A percentile compares a stretch with the other conserved stretches of the same genome.
phyloP scores from a whole-genome alignment of 2,113 vertebrate species.

The Bungarus multicinctus region DNA sequence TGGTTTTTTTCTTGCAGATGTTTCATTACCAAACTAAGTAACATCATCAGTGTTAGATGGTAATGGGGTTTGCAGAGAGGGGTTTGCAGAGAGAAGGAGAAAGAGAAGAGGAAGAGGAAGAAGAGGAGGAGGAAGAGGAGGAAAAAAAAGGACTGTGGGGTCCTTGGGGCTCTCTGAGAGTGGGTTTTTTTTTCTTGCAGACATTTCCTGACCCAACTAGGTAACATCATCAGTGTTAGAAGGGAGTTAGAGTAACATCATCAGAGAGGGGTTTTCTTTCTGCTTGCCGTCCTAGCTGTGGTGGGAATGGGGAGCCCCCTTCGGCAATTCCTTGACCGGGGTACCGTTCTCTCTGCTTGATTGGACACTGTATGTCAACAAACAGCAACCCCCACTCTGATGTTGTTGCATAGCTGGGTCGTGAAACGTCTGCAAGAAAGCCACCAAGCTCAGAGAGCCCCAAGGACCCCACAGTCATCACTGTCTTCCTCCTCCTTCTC shows the following conservation, averaged over 20 bases:
- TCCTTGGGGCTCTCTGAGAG: too few relatives aligned
- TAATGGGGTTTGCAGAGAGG: too few relatives aligned
- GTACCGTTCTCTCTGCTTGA: too few relatives aligned
- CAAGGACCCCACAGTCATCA: fast-evolving
- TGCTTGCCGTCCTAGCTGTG: not conserved
- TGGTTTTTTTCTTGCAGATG: too few relatives aligned
- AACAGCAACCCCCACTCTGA: not conserved
- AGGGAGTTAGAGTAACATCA: not conserved
- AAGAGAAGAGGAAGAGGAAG: too few relatives aligned
- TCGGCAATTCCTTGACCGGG: not conserved
- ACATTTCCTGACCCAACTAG: not conserved
- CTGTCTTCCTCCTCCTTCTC: too few relatives aligned
- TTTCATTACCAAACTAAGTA: too few relatives aligned
- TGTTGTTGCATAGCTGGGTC: not conserved
- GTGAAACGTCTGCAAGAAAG: not conserved
- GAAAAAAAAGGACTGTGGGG: too few relatives aligned
- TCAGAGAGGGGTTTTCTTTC: not conserved
- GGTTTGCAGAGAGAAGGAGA: too few relatives aligned
- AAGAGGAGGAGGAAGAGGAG: fast-evolving
- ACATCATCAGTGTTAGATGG: too few relatives aligned
- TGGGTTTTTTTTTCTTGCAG: not conserved
- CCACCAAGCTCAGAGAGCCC: not conserved
- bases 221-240: not conserved
- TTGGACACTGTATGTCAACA: not conserved
- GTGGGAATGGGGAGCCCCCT: too few relatives aligned